These are phyloP conservation scores for Pectinophora gossypiella DNA, from an alignment of 1,140 invertebrate species.

Conservation along the genomic window DNA sequence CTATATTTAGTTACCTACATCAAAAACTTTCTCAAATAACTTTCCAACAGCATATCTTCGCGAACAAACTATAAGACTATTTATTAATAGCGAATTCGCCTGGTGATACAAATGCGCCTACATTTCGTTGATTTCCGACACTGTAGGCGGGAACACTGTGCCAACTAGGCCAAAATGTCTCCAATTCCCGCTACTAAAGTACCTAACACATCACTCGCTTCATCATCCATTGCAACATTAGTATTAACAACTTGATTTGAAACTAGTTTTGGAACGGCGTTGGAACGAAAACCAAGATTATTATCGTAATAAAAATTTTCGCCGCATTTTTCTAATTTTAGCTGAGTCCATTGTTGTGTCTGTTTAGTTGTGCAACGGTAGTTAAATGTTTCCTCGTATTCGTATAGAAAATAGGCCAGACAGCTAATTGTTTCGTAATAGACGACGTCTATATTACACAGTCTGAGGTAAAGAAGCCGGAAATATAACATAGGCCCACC, in stretches of 20 bases:
- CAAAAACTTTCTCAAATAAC: too few relatives aligned
- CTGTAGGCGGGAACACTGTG: constrained; percentile 31
- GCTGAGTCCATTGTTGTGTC: constrained; percentile 48
- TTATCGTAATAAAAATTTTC: not conserved
- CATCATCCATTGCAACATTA: constrained; percentile 18
- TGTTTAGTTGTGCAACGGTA: constrained; percentile 44
- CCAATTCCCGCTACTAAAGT: constrained; percentile 23
- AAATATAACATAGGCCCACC: too few relatives aligned
- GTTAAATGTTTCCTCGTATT: constrained; percentile 44
- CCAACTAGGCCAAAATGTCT: constrained; percentile 53
- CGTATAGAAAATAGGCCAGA: constrained; percentile 32
- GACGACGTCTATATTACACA: constrained; percentile 5
- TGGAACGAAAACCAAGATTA: not conserved
- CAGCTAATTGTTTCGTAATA: constrained; percentile 42
- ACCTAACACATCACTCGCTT: constrained; percentile 3
- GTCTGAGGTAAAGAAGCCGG: too few relatives aligned
- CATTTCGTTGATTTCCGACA: constrained; percentile 40
- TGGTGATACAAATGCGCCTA: constrained; percentile 9
- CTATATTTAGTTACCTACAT: too few relatives aligned
- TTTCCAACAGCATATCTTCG: too few relatives aligned
- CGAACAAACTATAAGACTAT: too few relatives aligned
- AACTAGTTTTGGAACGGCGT: not conserved
- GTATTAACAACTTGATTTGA: not conserved
- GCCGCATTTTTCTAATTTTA: constrained; percentile 31
- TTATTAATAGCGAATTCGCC: not conserved